Base-by-base conservation (phyloP, 2,797 vertebrate genomes). In the Sparus aurata region DNA sequence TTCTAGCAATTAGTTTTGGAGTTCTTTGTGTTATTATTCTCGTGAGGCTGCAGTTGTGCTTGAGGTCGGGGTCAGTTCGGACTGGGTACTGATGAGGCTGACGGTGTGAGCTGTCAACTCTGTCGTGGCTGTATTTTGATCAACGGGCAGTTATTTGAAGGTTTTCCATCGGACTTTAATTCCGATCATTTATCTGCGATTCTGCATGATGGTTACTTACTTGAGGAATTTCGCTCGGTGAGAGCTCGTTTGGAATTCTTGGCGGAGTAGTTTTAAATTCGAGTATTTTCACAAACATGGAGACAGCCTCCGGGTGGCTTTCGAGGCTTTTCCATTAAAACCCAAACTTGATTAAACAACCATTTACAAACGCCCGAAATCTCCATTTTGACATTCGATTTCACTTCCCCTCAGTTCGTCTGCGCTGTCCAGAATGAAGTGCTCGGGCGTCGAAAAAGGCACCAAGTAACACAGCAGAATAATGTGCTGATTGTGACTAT, bases 401-500 rank as follows among this genome's bases (percentile, higher is more conserved):
- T 57, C 12, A 8, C 25, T 38, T 22, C 10, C 23, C 16, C 30
- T 2, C 3, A 4, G 11, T 15, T 61, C 3, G 18, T 73, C 20
- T 45, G 12, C 22, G 10, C 63, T 27, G 2, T 43, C 22, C 18
- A 52, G 43, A 17, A 22, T 59, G 0, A 52, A 47, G 0, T 61
- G 43, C 49, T 25, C 43, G 30, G 6, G 20, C 15, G 59, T n/a
- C 2, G 18, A 3, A 46, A n/a, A 12, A 30, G 27, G 46, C 55
- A 22, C 2, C 16, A 57, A 25, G 80, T 3, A 63, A 30, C 30
- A 66, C 20, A 54, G 0, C 18, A 38, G 27, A 38, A 59, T 45
- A 20, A 69, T 38, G 17, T 67, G 67, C 74, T 79, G 77, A 80
- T 66, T 23, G 10, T 10, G 57, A 30, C 43, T 16, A 57, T 80